Evolutionary conservation across 2,113 vertebrate species (phyloP), one percentile per base, ranked within the genome.

Genomic region (Nibea coibor): DNA sequence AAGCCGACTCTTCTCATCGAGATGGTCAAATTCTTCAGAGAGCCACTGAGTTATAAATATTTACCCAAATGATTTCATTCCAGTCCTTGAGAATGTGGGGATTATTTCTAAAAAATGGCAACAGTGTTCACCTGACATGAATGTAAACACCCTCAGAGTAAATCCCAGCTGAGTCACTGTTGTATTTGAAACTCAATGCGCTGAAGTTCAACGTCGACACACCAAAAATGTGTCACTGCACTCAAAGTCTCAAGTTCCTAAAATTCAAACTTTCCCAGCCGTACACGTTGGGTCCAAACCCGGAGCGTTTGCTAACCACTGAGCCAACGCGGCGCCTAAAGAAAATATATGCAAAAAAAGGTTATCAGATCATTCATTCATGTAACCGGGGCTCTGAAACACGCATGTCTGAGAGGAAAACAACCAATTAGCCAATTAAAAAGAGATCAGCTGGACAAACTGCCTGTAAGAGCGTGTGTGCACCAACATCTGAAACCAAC

Each of bases 401-500:
- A 3, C 43, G 2, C 3, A 39, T 0, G 5, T 39, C 28, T 45
- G 19, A n/a, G 35, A 20, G n/a, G 4, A 50, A 51, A 65, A 48
- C 51, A n/a, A 28, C 22, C 22, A 14, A 39, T 43, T 61, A 20
- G 31, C 22, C 15, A 17, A 11, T 28, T 75, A n/a, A 57, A 82
- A 58, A n/a, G 26, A n/a, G 14, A 26, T 26, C 35, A 26, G 17
- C 39, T 47, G 63, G 9, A 53, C 28, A 16, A 39, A 73, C 26
- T 11, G 54, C 39, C 39, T 2, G 7, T 8, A 24, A 15, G 14
- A 39, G 14, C 2, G 4, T 51, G 54, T n/a, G 73, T 53, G 43
- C 10, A 0, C 2, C 53, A 47, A 56, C 31, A 73, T 80, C 10
- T 63, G 50, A 73, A 42, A 57, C 81, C 4, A 71, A 67, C 48